Conservation (phyloP, 92 coral and sea anemone species). For the Meandrina meandrites region DNA sequence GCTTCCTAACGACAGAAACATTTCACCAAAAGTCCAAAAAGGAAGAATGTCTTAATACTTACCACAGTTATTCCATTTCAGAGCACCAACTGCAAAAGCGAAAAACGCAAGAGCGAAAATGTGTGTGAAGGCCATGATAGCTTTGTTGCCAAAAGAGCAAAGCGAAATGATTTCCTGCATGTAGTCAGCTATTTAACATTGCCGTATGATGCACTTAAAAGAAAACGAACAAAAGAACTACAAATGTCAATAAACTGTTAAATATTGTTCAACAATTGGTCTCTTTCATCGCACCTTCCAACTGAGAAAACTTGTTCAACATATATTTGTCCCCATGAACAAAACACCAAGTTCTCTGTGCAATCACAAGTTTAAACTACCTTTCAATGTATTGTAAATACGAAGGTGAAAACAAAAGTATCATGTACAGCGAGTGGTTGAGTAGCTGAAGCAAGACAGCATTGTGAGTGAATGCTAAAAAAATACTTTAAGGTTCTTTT, state of each 20-base stretch:
- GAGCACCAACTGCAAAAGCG: constrained; percentile 56
- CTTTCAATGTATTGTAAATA: neutral
- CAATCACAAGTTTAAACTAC: neutral
- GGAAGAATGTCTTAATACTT: neutral
- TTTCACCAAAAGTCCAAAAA: neutral
- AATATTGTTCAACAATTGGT: neutral
- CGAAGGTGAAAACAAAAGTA: neutral
- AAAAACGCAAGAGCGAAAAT: constrained; percentile 26
- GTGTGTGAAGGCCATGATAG: constrained; percentile 13
- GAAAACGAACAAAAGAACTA: neutral
- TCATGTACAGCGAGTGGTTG: neutral
- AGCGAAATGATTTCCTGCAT: neutral
- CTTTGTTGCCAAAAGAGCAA: neutral
- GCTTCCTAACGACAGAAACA: neutral
- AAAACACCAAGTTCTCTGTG: neutral
- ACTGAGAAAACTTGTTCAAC: neutral
- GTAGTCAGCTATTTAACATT: neutral
- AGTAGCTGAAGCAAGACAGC: neutral
- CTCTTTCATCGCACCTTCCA: neutral
- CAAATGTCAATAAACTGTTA: neutral
- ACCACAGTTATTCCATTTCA: constrained; percentile 67
- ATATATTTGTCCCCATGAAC: neutral
- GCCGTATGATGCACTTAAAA: neutral
- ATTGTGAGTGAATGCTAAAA: neutral
- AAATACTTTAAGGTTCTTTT: neutral